Conservation (phyloP, 2,797 vertebrate genomes). For the Falco naumanni region DNA sequence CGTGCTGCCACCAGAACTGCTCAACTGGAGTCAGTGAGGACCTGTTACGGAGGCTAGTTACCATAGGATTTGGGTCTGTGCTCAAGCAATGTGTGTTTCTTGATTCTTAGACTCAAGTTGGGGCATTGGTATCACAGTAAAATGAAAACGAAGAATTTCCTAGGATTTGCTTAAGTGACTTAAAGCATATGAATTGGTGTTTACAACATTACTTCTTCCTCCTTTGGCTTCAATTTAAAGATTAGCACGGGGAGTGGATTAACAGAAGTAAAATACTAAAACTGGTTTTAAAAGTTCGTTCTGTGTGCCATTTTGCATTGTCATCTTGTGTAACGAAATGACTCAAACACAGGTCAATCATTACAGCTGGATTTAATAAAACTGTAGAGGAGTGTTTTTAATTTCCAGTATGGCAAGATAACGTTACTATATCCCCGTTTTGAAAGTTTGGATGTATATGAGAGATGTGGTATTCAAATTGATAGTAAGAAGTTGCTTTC, state of each 20-base stretch:
- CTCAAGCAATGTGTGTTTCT: not conserved
- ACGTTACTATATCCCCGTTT: not conserved
- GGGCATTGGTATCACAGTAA: not conserved
- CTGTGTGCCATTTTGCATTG: not conserved
- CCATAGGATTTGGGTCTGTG: not conserved
- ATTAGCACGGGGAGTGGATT: not conserved
- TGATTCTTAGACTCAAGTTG: not conserved
- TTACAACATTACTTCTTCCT: not conserved
- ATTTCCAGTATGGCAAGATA: not conserved
- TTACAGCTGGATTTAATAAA: not conserved
- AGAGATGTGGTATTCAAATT: not conserved
- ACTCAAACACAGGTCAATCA: not conserved
- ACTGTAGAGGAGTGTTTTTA: not conserved
- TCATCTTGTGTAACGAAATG: not conserved
- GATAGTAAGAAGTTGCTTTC: not conserved
- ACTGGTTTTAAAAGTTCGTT: not conserved
- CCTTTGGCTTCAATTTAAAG: not conserved
- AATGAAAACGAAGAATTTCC: not conserved
- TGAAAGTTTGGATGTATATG: not conserved
- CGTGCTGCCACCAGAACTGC: not conserved
- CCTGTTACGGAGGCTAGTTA: not conserved
- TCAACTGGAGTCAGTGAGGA: not conserved
- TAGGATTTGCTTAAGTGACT: not conserved
- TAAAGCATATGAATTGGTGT: not conserved
- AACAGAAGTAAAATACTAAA: not conserved